Evolutionary conservation across 2,113 vertebrate genomes (phyloP).

Genomic region (Irena cyanogastra): DNA sequence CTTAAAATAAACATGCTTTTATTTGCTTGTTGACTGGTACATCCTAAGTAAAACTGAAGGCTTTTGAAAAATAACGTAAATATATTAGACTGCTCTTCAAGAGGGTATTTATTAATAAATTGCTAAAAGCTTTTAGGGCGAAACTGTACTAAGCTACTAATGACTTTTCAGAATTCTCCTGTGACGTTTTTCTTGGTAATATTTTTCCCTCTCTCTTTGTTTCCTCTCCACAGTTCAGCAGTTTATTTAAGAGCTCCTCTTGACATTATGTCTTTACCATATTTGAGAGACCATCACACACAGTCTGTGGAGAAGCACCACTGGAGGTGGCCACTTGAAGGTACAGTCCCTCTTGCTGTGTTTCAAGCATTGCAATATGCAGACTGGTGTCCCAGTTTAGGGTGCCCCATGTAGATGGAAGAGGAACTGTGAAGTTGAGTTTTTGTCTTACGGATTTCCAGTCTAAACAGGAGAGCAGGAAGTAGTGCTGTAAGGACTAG

Average conservation of each 20-base stretch:
- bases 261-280: rapidly evolving
- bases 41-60: neutral
- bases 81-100: neutral
- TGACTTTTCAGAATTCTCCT: neutral
- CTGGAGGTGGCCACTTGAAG: neutral
- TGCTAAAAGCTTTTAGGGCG: neutral
- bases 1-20: neutral
- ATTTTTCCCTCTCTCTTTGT: neutral
- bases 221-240: neutral
- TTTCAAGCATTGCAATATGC: neutral
- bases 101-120: neutral
- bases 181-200: neutral
- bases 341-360: rapidly evolving
- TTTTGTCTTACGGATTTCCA: neutral
- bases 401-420: neutral
- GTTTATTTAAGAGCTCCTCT: neutral
- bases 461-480: neutral
- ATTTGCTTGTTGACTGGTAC: neutral
- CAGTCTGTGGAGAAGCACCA: neutral
- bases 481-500: neutral
- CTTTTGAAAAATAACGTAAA: neutral
- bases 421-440: neutral
- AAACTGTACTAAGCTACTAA: neutral
- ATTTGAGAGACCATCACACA: neutral
- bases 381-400: neutral